Conservation (phyloP, 1,140 invertebrate species). For the Catajapyx aquilonaris region DNA sequence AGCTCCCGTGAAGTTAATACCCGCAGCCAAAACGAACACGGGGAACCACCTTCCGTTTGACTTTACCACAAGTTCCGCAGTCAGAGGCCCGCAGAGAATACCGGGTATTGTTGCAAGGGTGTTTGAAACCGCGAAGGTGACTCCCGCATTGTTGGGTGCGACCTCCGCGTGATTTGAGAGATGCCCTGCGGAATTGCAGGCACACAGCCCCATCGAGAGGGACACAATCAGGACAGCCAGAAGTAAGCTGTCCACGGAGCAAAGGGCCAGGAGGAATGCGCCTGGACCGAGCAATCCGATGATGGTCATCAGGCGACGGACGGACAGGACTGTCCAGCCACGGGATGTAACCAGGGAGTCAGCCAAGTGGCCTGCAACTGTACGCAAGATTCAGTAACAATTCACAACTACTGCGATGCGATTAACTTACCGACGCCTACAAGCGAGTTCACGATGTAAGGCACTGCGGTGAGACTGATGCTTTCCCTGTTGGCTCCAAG, state of each 20-base stretch:
- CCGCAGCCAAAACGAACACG: slow-evolving; percentile 48
- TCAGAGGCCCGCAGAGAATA: slow-evolving; percentile 53
- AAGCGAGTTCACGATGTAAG: slow-evolving; percentile 53
- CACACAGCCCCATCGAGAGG: slow-evolving; percentile 57
- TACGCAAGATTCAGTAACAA: slow-evolving; percentile 3
- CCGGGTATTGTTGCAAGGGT: slow-evolving; percentile 58
- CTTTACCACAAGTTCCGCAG: slow-evolving; percentile 47
- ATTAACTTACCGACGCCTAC: slow-evolving; percentile 39
- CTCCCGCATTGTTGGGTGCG: slow-evolving; percentile 55
- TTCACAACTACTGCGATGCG: neutral
- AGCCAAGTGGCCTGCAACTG: slow-evolving; percentile 48
- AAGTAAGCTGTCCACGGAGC: slow-evolving; percentile 44
- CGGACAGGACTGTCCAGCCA: slow-evolving; percentile 47
- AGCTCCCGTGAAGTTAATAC: slow-evolving; percentile 52
- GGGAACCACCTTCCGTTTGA: slow-evolving; percentile 53
- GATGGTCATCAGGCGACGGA: slow-evolving; percentile 49
- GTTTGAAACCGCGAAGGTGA: slow-evolving; percentile 61
- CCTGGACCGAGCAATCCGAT: slow-evolving; percentile 54
- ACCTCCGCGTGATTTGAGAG: slow-evolving; percentile 60
- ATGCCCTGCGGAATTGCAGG: slow-evolving; percentile 57
- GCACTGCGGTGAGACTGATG: slow-evolving; percentile 54
- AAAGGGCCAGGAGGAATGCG: slow-evolving; percentile 47
- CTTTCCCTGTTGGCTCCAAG: slow-evolving; percentile 45
- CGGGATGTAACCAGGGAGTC: slow-evolving; percentile 38
- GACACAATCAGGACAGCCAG: slow-evolving; percentile 47